Conservation (phyloP, 92 coral and sea anemone genomes). For the Zoanthus sociatus region DNA sequence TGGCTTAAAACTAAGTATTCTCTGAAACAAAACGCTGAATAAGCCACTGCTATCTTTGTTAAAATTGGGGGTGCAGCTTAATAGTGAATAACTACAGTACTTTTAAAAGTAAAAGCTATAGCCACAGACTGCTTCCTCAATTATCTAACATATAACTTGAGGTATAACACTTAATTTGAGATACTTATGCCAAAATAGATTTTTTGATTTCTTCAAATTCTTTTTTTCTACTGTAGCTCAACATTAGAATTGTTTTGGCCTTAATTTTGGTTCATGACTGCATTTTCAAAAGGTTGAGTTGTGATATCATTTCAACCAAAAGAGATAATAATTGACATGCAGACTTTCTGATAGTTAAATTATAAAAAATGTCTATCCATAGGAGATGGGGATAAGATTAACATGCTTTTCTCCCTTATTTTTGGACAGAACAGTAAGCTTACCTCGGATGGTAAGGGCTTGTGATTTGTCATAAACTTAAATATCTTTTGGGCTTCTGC, state of each 20-base stretch:
- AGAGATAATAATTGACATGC: background rate
- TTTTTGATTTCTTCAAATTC: background rate
- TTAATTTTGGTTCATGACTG: slow-evolving; percentile 14
- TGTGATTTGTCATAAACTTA: slow-evolving; percentile 6
- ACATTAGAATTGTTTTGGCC: background rate
- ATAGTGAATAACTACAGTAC: background rate
- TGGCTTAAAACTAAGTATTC: background rate
- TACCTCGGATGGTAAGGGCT: slow-evolving; percentile 14
- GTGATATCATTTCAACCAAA: background rate
- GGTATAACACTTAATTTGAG: background rate
- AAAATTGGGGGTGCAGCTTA: background rate
- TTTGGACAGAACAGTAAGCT: slow-evolving; percentile 12
- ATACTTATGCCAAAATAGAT: background rate
- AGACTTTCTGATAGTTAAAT: background rate
- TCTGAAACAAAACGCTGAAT: background rate
- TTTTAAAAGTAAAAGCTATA: no score
- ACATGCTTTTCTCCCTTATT: background rate
- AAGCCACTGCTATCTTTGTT: background rate
- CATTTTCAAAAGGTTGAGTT: slow-evolving; percentile 7
- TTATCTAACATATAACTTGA: background rate
- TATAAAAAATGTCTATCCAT: background rate
- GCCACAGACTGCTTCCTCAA: background rate
- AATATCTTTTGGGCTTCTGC: slow-evolving; percentile 13
- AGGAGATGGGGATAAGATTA: background rate
- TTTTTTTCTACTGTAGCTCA: background rate